These are phyloP conservation scores for Orius insidiosus DNA, from an alignment of 1,140 invertebrate genomes.

Conservation along the genomic window DNA sequence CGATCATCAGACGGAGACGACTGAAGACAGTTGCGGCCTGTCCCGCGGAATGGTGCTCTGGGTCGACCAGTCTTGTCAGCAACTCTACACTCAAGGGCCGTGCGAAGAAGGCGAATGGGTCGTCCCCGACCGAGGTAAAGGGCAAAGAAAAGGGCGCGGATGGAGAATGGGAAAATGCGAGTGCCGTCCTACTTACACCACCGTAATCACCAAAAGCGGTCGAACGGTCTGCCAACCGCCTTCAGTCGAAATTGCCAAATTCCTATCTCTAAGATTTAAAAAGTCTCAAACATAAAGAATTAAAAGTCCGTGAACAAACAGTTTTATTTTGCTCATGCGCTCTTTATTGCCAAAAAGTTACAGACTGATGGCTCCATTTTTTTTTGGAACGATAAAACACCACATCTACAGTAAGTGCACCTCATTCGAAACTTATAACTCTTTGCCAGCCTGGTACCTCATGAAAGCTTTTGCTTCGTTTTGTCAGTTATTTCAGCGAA, in stretches of 20 bases:
- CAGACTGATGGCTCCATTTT: too few species aligned
- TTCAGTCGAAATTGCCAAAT: conserved; percentile 29
- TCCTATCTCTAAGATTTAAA: conserved; percentile 20
- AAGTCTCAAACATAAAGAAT: too few species aligned
- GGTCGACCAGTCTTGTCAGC: conserved; percentile 19
- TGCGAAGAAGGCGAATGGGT: conserved; percentile 56
- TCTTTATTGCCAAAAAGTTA: too few species aligned
- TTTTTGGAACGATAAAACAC: too few species aligned
- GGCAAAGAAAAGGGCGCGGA: conserved; percentile 22
- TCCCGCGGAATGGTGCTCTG: conserved; percentile 19
- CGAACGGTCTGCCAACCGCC: conserved; percentile 29
- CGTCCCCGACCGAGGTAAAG: conserved; percentile 29
- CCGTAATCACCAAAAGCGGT: conserved; percentile 22
- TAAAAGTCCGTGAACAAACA: too few species aligned
- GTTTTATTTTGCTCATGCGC: too few species aligned
- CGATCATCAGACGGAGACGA: background rate
- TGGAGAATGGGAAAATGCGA: conserved; percentile 33
- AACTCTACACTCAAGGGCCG: conserved; percentile 30
- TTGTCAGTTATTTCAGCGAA: too few species aligned
- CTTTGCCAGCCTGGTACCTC: too few species aligned
- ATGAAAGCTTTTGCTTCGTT: too few species aligned
- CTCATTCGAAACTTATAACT: too few species aligned
- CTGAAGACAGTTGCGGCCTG: conserved; percentile 16
- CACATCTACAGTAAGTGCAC: too few species aligned
- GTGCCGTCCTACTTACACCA: conserved; percentile 48